Evolutionary conservation across 2,888 invertebrate species (phyloP), one percentile per base, ranked within the genome.

Genomic region (Lycia hirtaria): DNA sequence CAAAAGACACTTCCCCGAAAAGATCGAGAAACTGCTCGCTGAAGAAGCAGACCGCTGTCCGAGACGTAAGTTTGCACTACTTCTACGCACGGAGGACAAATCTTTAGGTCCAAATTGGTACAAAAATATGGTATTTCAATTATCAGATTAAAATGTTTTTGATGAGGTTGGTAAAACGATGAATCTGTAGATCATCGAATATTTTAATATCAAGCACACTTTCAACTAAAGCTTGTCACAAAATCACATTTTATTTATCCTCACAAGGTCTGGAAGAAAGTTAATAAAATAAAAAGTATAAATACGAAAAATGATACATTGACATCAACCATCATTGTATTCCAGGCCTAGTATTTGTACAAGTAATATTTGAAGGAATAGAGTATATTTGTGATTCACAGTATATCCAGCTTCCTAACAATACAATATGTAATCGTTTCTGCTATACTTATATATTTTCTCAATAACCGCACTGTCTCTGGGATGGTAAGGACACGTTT

Each of bases 1-100:
- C 67, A 96, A 96, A 78, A 90, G 97, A 47, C 97, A 97, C 84
- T 97, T 97, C 81, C 96, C 97, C 0, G 96, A 96, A 78, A 96
- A 96, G 84, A 95, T 97, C 57, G 96, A 96, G 81, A 96, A 96
- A 76, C 93, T 97, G 2, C 92, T 97, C 45, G 96, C 96, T 4
- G 96, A 97, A 76, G 96, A 96, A 77, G 94, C 95, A 35, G 96
- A 96, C 75, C 90, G 95, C 72, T 95, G 94, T 81, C 93, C 95
- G 76, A 93, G 94, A 89, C 94, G 94, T 94, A 92, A 92, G 93
- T 92, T 70, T 53, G 50, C 66, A 38, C 26, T 40, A 37, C 57
- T 57, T 35, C 37, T 22, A 35, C 63, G 24, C 26, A 17, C 67
- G 81, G 81, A 80, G 80, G 80, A 75, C 81, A 81, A 84, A 75